phyloP scores from a whole-genome alignment of 2,888 invertebrate genomes.

The Agriotes lineatus region DNA sequence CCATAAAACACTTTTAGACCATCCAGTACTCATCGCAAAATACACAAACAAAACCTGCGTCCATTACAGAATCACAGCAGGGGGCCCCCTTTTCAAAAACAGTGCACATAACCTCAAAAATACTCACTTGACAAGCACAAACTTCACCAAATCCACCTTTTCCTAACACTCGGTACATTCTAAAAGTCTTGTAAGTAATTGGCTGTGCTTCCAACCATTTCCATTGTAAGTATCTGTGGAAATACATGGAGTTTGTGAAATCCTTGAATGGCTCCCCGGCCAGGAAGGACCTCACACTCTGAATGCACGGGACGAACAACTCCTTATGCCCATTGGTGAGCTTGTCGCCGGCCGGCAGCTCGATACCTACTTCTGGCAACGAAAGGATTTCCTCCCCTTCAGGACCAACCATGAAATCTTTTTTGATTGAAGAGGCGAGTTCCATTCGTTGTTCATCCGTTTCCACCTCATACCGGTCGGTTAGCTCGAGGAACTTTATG shows the following conservation, averaged over 20 bases:
- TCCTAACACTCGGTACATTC: conserved; percentile 98
- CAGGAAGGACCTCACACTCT: conserved; percentile 90
- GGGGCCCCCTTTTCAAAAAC: too few relatives aligned
- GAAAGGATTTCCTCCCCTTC: conserved; percentile 74
- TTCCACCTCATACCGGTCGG: conserved; percentile 93
- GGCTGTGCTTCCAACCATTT: conserved; percentile 97
- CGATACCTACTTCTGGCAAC: conserved; percentile 57
- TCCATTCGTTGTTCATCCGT: conserved; percentile 89
- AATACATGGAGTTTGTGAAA: conserved; percentile 96
- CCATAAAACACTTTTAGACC: too few relatives aligned
- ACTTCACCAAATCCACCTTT: conserved; percentile 99
- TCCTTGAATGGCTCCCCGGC: conserved; percentile 93
- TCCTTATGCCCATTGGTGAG: conserved; percentile 85
- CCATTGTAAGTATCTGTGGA: conserved; percentile 97
- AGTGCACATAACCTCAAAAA: background rate
- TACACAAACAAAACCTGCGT: too few relatives aligned
- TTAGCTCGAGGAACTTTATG: conserved; percentile 93
- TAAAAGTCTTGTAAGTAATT: conserved; percentile 98
- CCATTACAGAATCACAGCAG: too few relatives aligned
- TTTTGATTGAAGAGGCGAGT: conserved; percentile 73
- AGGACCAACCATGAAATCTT: conserved; percentile 75
- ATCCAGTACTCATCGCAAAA: too few relatives aligned
- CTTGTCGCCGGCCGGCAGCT: conserved; percentile 59
- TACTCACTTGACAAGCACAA: conserved; percentile 91
- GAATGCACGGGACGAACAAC: conserved; percentile 89